phyloP scores from a whole-genome alignment of 92 coral and sea anemone species.

The Paragorgia papillata region DNA sequence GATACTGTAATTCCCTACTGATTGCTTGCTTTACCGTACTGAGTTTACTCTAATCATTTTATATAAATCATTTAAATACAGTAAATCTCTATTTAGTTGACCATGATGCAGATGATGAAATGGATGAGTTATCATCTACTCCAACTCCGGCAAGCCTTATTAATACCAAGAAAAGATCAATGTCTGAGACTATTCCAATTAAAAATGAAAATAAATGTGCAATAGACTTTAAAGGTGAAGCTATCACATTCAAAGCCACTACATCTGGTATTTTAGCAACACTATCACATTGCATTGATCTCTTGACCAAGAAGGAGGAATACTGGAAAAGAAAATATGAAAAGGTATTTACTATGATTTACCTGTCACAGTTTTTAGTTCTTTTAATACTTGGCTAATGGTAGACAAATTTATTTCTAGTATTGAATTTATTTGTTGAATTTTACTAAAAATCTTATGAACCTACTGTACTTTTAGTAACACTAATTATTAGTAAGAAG shows the following conservation, averaged over 20 bases:
- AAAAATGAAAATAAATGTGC: slow-evolving; percentile 51
- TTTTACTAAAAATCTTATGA: too few species aligned
- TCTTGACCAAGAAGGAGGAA: slow-evolving; percentile 91
- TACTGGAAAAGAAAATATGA: slow-evolving; percentile 91
- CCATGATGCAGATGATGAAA: slow-evolving; percentile 98
- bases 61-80: too few species aligned
- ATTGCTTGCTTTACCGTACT: too few species aligned
- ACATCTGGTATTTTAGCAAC: slow-evolving; percentile 95
- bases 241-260: slow-evolving; percentile 95
- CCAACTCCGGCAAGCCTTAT: slow-evolving; percentile 75
- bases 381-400: too few species aligned
- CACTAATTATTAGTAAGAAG: too few species aligned
- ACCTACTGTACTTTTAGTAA: too few species aligned
- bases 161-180: slow-evolving; percentile 41
- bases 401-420: too few species aligned
- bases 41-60: too few species aligned
- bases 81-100: slow-evolving; percentile 81
- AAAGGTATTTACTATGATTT: slow-evolving; percentile 67
- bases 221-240: slow-evolving; percentile 95
- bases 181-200: slow-evolving; percentile 64
- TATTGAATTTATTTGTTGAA: too few species aligned
- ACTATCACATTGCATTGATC: slow-evolving; percentile 89
- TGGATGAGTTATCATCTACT: slow-evolving; percentile 97
- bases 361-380: too few species aligned
- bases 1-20: too few species aligned